A percentile compares a stretch with the other conserved stretches of the same genome.
phyloP scores from a whole-genome alignment of 1,140 invertebrate genomes.

The Tetramorium alpestre region DNA sequence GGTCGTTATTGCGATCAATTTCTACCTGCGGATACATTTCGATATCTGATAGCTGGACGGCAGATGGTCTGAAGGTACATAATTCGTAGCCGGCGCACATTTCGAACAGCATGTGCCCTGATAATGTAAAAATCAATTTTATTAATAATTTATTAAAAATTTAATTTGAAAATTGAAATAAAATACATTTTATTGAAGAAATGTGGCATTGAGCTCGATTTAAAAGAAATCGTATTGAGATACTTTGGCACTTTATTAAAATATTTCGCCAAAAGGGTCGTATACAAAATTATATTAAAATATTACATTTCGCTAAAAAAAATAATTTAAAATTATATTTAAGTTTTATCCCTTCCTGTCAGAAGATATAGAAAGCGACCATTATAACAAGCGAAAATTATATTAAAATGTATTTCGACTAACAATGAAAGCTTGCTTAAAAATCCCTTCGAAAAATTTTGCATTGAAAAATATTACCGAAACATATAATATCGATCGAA shows the following conservation, averaged over 20 bases:
- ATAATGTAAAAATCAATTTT: slow-evolving; percentile 47
- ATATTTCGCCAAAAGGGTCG: neutral
- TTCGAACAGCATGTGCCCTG: slow-evolving; percentile 94
- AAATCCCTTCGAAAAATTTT: neutral
- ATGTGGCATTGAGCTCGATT: neutral
- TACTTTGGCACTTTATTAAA: neutral
- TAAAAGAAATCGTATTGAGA: neutral
- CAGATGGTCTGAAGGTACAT: slow-evolving; percentile 90
- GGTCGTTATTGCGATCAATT: slow-evolving; percentile 26
- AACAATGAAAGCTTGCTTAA: neutral
- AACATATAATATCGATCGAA: slow-evolving; percentile 91
- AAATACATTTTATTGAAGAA: neutral
- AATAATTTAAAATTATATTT: slow-evolving; percentile 7
- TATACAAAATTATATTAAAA: neutral
- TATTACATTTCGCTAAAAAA: neutral
- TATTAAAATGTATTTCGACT: neutral
- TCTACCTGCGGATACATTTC: slow-evolving; percentile 91
- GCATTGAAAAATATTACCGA: slow-evolving; percentile 86
- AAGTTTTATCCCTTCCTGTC: neutral
- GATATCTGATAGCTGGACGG: slow-evolving; percentile 90
- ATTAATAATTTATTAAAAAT: neutral
- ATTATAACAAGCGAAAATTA: neutral
- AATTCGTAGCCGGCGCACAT: slow-evolving; percentile 95
- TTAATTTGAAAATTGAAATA: neutral
- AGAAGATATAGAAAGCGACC: neutral